Evolutionary conservation across 2,888 invertebrate genomes (phyloP), one percentile per base, ranked within the genome.

Genomic region (Philaethria dido): DNA sequence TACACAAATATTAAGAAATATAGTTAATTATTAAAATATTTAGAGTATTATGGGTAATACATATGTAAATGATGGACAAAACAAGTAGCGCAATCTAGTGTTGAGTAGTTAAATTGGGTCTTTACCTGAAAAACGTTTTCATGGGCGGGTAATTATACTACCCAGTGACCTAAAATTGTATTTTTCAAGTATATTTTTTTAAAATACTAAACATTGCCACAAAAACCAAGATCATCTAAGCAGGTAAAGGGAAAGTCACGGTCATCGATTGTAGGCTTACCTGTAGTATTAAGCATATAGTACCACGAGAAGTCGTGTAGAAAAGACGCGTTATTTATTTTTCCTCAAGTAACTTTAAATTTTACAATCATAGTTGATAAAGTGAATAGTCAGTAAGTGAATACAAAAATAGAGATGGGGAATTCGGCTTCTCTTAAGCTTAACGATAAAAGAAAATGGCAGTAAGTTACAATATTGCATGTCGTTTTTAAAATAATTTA

Each of bases 341-440:
- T 44, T 5, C 47, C 42, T 62, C 22, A 64, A 54, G 52, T 50
- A 60, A 52, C 20, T 62, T 66, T 50, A 55, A 60, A 60, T 59
- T 44, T 25, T 59, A 25, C 61, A 61, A 25, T 57, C 65, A 66
- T 60, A 61, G 47, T 63, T 50, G 63, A 29, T 45, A 52, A 44
- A 69, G 65, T 65, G 65, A 61, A 5, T 42, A 44, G 16, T 9
- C 57, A n/a, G 11, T 36, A 39, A 39, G 55, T 42, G 57, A 16
- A 55, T 44, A 60, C 59, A 64, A 62, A 64, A 20, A 62, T 66
- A 48, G 66, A 74, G 65, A 92, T 92, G 92, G 92, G 92, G 77
- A 92, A 92, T 77, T 84, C 90, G 1, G 90, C 90, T 74, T 92
- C 92, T 70, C 80, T 90, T 48, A 91, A 91, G 77, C 69, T 88